phyloP scores from a whole-genome alignment of 2,797 vertebrate species.

The Champsocephalus esox region DNA sequence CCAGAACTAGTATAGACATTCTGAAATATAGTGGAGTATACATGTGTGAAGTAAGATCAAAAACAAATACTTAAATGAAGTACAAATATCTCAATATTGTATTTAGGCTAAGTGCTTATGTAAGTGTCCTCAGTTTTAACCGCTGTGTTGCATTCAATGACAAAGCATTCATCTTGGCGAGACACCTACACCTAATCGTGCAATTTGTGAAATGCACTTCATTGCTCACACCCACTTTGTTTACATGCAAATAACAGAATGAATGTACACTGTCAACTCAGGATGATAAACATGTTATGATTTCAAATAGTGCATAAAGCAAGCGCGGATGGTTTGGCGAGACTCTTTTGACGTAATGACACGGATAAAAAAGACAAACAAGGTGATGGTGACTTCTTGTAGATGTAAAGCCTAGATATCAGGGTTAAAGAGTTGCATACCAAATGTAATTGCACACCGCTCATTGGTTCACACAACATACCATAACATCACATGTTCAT shows the following conservation, averaged over 20 bases:
- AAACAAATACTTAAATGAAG: not conserved
- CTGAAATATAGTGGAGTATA: not conserved
- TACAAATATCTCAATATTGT: not conserved
- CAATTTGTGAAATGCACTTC: not conserved
- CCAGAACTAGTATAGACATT: not conserved
- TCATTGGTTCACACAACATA: constrained; percentile 41
- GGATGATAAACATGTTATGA: not conserved
- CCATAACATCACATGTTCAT: constrained; percentile 15
- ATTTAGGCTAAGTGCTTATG: not conserved
- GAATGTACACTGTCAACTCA: not conserved
- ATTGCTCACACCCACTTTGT: not conserved
- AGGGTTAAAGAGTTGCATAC: constrained; percentile 14
- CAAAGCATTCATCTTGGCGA: not conserved
- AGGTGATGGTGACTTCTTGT: not conserved
- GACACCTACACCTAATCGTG: not conserved
- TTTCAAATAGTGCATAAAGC: not conserved
- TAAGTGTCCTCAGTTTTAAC: not conserved
- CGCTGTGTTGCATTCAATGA: not conserved
- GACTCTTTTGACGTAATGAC: constrained; percentile 4
- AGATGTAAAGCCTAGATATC: not conserved
- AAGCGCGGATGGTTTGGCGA: constrained; percentile 5
- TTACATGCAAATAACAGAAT: not conserved
- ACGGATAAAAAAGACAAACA: constrained; percentile 19
- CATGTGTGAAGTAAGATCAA: not conserved
- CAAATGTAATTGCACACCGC: constrained; percentile 22